Evolutionary conservation across 2,113 vertebrate species (phyloP).

Genomic region (Eulemur macaco): DNA sequence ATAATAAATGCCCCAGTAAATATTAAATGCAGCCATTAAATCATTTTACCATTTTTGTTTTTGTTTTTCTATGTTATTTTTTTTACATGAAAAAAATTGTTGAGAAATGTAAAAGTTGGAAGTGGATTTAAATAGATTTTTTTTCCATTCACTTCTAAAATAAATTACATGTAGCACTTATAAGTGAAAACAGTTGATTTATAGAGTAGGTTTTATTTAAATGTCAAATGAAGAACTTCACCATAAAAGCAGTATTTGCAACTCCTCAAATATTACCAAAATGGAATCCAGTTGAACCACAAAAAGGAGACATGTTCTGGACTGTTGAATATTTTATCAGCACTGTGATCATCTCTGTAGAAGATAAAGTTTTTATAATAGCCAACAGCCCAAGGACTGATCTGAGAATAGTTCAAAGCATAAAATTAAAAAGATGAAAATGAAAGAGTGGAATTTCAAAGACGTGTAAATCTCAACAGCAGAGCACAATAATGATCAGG

Average conservation of each 20-base stretch:
- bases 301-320: not conserved
- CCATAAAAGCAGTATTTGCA: conserved; percentile 37
- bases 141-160: conserved; percentile 50
- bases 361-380: not conserved
- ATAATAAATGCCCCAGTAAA: not conserved
- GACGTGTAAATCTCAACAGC: not conserved
- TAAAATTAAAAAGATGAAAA: not conserved
- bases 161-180: conserved; percentile 27
- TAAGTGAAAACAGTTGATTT: conserved; percentile 63
- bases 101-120: not conserved
- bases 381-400: conserved; percentile 1
- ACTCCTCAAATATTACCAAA: not conserved
- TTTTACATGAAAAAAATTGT: conserved; percentile 5
- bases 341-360: not conserved
- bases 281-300: conserved; percentile 8
- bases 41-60: not conserved
- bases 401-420: conserved; percentile 11
- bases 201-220: not conserved
- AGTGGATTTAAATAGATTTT: conserved; percentile 24
- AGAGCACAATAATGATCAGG: not conserved
- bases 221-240: conserved; percentile 18
- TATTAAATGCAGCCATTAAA: not conserved
- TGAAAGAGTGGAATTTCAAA: not conserved
- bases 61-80: not conserved
- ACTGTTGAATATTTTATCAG: not conserved